Conservation (phyloP, 2,888 invertebrate species). For the Exephanes ischioxanthus region DNA sequence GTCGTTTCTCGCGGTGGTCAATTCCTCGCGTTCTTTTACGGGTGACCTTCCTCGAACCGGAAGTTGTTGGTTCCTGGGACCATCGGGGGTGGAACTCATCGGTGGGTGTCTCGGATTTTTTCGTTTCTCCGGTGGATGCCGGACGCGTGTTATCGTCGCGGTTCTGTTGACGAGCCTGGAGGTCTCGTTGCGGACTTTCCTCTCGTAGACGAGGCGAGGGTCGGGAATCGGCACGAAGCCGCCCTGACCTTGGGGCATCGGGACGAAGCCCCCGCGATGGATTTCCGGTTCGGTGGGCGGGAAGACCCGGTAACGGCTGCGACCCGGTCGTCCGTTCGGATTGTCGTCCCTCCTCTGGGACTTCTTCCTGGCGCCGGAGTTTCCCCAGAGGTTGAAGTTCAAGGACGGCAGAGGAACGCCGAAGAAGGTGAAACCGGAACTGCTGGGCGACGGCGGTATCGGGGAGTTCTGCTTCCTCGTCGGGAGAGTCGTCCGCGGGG, state of each 20-base stretch:
- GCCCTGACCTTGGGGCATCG: conserved; percentile 90
- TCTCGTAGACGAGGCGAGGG: conserved; percentile 77
- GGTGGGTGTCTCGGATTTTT: conserved; percentile 20
- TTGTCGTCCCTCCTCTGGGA: conserved; percentile 82
- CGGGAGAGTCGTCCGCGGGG: conserved; percentile 83
- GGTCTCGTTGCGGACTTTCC: conserved; percentile 68
- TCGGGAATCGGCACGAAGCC: conserved; percentile 91
- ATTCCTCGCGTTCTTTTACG: conserved; percentile 53
- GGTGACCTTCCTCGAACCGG: conserved; percentile 70
- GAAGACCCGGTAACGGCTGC: conserved; percentile 82
- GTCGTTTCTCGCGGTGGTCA: conserved; percentile 60
- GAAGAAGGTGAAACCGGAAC: conserved; percentile 92
- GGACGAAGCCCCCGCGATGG: conserved; percentile 92
- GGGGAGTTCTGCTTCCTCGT: conserved; percentile 77
- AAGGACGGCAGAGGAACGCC: conserved; percentile 92
- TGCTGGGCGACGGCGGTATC: conserved; percentile 86
- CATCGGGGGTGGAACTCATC: not conserved
- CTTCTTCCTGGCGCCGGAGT: conserved; percentile 83
- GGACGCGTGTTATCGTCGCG: conserved; percentile 69
- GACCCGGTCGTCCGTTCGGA: conserved; percentile 77
- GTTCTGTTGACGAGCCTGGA: conserved; percentile 56
- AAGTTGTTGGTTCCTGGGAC: not conserved
- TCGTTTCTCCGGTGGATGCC: conserved; percentile 52
- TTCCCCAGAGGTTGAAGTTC: conserved; percentile 89
- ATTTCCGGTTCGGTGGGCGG: conserved; percentile 88